These are phyloP conservation scores for Perccottus glenii DNA, from an alignment of 2,113 vertebrate species.

Conservation along the genomic window DNA sequence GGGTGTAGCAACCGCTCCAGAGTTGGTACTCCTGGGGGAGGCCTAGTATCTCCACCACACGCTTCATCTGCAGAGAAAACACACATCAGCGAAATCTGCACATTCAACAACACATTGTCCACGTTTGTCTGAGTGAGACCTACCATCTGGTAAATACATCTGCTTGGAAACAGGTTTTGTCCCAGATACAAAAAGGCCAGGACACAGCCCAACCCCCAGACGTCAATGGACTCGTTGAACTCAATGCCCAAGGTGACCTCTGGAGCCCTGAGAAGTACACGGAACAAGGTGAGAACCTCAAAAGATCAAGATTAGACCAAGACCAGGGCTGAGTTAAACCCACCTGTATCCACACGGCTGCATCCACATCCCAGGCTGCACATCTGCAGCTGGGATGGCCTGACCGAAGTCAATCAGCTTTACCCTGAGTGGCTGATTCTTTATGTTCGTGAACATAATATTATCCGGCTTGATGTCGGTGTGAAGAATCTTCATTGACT, in stretches of 20 bases:
- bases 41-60: too few relatives aligned
- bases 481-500: neutral
- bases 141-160: neutral
- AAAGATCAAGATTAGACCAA: neutral
- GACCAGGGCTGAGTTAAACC: neutral
- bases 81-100: too few relatives aligned
- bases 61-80: too few relatives aligned
- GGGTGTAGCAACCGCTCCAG: neutral
- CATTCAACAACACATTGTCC: too few relatives aligned
- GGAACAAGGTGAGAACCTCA: neutral
- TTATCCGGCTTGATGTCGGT: neutral
- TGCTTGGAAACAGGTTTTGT: neutral
- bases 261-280: slow-evolving; percentile 8
- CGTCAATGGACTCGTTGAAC: slow-evolving; percentile 1
- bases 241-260: slow-evolving; percentile 6
- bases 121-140: neutral
- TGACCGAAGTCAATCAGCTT: slow-evolving; percentile 1
- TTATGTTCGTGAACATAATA: slow-evolving; percentile 7
- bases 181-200: neutral
- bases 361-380: too few relatives aligned
- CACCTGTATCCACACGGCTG: neutral
- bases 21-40: too few relatives aligned
- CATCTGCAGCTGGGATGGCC: neutral
- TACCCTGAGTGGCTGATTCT: neutral
- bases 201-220: slow-evolving; percentile 9